Percentiles rank a stretch among this genome's conserved stretches.
phyloP scores from a whole-genome alignment of 2,888 invertebrate genomes.

The Didymodactylos carnosus region DNA sequence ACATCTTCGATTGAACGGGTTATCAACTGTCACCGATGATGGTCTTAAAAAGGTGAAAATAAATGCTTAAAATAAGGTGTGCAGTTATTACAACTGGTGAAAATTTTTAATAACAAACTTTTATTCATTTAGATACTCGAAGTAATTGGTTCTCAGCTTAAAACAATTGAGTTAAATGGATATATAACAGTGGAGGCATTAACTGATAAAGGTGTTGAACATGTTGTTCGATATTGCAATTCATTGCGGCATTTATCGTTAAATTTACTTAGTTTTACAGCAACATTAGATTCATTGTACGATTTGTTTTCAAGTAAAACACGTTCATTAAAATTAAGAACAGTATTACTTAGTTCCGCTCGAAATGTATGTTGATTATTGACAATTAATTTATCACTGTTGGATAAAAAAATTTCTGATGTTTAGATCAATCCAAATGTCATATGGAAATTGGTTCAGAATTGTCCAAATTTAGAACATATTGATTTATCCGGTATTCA shows the following conservation, averaged over 20 bases:
- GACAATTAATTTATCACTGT: not conserved
- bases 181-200: constrained; percentile 18
- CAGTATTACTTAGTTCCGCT: constrained; percentile 20
- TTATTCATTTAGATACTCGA: constrained; percentile 20
- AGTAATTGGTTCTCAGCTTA: constrained; percentile 20
- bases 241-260: constrained; percentile 21
- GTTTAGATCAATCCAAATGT: constrained; percentile 22
- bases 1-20: not conserved
- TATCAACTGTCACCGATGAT: not conserved
- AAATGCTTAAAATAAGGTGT: too few relatives aligned
- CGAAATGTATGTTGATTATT: constrained; percentile 19
- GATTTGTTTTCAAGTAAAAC: constrained; percentile 19
- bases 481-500: constrained; percentile 23
- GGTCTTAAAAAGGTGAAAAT: not conserved
- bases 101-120: not conserved
- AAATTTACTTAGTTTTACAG: constrained; percentile 18
- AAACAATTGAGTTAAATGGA: constrained; percentile 23
- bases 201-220: constrained; percentile 23
- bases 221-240: constrained; percentile 21
- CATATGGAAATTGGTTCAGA: constrained; percentile 18
- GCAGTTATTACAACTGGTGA: not conserved
- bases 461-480: constrained; percentile 22
- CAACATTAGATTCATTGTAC: not conserved
- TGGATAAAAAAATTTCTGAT: too few relatives aligned
- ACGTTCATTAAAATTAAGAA: constrained; percentile 19